These are phyloP conservation scores for Neoseiulus cucumeris DNA, from an alignment of 1,140 invertebrate genomes.

Conservation along the genomic window DNA sequence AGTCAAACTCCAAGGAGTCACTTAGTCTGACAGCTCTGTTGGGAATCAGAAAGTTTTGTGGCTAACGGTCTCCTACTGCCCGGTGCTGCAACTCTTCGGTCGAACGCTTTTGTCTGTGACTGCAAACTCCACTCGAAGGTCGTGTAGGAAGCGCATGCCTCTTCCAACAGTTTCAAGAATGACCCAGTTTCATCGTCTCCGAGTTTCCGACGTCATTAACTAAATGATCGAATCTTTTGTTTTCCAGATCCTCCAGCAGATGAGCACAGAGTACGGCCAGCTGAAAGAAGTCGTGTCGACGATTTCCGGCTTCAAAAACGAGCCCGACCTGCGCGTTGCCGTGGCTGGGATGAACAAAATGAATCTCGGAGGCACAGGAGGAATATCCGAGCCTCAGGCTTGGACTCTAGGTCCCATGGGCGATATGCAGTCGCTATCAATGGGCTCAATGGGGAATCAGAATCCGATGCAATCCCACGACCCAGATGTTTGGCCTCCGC, in stretches of 20 bases:
- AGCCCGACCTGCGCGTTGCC: not conserved
- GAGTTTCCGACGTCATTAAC: too few species aligned
- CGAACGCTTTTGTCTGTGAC: too few species aligned
- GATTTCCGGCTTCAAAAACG: constrained; percentile 38
- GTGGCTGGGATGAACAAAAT: constrained; percentile 7
- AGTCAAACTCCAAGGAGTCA: too few species aligned
- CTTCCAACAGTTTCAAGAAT: too few species aligned
- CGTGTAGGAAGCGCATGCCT: too few species aligned
- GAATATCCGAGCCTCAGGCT: not conserved
- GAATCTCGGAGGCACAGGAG: not conserved
- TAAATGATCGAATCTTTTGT: constrained; percentile 11
- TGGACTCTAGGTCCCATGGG: not conserved
- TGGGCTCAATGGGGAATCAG: constrained; percentile 1
- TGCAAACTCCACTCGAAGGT: too few species aligned
- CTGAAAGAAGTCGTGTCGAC: constrained; percentile 57
- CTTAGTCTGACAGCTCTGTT: too few species aligned
- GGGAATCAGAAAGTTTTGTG: too few species aligned
- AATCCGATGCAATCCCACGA: constrained; percentile 35
- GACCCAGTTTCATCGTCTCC: too few species aligned
- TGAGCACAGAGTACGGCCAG: constrained; percentile 70
- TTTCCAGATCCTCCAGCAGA: constrained; percentile 60
- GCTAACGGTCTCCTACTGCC: too few species aligned
- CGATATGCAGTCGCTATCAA: not conserved
- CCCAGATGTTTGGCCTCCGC: constrained; percentile 50
- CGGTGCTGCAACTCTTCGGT: too few species aligned